Conservation (phyloP, 2,888 invertebrate genomes). For the Zelleria hepariella region DNA sequence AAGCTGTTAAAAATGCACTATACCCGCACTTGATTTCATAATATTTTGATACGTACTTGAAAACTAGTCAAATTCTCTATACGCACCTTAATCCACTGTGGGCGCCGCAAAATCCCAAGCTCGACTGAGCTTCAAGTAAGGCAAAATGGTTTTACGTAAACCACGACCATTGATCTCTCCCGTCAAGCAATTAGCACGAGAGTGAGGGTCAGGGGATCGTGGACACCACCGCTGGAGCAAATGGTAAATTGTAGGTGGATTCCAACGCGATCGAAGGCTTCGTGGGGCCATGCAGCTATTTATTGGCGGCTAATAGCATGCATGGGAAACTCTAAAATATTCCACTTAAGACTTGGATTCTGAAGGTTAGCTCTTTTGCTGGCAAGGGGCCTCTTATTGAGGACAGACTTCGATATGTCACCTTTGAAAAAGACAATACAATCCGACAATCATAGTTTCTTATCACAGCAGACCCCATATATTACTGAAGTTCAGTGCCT, state of each 20-base stretch:
- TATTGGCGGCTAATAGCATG: slow-evolving; percentile 1
- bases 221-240: neutral
- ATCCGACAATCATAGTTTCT: no score
- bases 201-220: neutral
- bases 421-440: no score
- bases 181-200: neutral
- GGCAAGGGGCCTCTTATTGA: neutral
- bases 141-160: neutral
- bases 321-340: neutral
- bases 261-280: neutral
- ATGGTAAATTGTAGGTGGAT: neutral
- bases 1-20: no score
- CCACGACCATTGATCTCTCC: neutral
- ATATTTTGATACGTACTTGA: no score
- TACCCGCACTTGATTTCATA: no score
- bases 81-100: neutral
- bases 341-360: neutral
- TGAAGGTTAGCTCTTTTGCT: neutral
- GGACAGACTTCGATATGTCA: no score
- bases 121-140: neutral
- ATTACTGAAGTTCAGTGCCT: no score
- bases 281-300: neutral
- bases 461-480: no score
- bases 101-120: neutral
- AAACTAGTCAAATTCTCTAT: no score